phyloP scores from a whole-genome alignment of 2,797 vertebrate species.

The Borostomias antarcticus region DNA sequence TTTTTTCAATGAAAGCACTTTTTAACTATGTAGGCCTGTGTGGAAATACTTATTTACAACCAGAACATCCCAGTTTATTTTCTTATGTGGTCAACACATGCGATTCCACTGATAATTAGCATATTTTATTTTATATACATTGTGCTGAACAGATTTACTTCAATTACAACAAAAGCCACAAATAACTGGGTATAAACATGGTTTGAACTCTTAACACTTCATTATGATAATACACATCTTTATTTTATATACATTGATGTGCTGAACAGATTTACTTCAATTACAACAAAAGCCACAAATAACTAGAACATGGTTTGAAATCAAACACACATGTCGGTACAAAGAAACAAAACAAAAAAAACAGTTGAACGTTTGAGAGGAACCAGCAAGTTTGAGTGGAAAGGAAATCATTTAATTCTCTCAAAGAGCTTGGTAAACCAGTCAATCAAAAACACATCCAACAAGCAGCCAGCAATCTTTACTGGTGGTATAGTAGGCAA shows the following conservation, averaged over 20 bases:
- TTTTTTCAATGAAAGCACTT: no score
- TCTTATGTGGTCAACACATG: no score
- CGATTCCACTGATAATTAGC: background rate
- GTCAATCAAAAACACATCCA: slow-evolving; percentile 24
- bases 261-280: background rate
- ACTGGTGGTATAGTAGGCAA: slow-evolving; percentile 43
- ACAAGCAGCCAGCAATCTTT: slow-evolving; percentile 40
- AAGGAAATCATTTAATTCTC: slow-evolving; percentile 57
- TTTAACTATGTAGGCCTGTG: no score
- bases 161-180: background rate
- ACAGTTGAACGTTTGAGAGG: no score
- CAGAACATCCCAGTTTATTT: no score
- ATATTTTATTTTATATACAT: background rate
- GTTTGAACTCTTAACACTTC: no score
- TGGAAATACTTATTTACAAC: no score
- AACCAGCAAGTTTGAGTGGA: background rate
- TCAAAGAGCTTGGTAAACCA: slow-evolving; percentile 52
- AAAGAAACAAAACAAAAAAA: no score
- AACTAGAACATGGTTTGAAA: no score
- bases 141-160: background rate
- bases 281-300: background rate
- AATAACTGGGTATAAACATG: background rate
- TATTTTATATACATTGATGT: background rate
- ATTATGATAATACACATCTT: background rate
- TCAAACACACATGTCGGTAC: no score